Base-by-base conservation (phyloP, 2,797 vertebrate species). In the Carduelis carduelis region DNA sequence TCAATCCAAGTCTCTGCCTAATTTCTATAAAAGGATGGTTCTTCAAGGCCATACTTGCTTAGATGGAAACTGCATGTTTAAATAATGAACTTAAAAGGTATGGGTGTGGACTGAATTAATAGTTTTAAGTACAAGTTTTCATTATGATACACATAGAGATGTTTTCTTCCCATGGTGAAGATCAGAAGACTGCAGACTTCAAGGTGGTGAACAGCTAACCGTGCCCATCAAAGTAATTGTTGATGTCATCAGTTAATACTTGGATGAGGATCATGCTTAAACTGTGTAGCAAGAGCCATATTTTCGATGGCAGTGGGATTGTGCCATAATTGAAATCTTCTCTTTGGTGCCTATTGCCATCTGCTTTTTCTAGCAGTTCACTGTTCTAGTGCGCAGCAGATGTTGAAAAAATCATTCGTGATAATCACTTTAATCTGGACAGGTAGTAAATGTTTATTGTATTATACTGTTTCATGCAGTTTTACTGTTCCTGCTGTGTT, bases 61-160 rank as follows among this genome's bases (percentile, higher is more conserved):
- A 46, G 66, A 44, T 46, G 22, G 23, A 61, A 83, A 57, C 26
- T 28, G 12, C 26, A 18, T 66, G 23, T 83, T 34, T 77, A 74
- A 77, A 50, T 89, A 65, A 69, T 63, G 20, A 91, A 52, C 47
- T 66, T 35, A 44, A 7, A 74, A 78, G 4, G 2, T 84, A 21
- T 13, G 26, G 9, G 11, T 56, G 9, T 41, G 2, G n/a, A 53
- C 56, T 44, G 46, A 74, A 87, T 72, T 43, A 76, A 12, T 49
- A 74, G 6, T 41, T 89, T 49, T 49, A 77, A 49, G 26, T 72
- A 34, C 15, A 57, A 55, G 23, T 77, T 83, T 69, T 72, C 4
- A 1, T 61, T 80, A 28, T 0, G 2, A 8, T 68, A n/a, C 23
- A 5, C 8, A 3, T 14, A 39, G n/a, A 71, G 17, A 6, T 72